Conservation (phyloP, 2,888 invertebrate genomes). For the Drosophila imparisetae region DNA sequence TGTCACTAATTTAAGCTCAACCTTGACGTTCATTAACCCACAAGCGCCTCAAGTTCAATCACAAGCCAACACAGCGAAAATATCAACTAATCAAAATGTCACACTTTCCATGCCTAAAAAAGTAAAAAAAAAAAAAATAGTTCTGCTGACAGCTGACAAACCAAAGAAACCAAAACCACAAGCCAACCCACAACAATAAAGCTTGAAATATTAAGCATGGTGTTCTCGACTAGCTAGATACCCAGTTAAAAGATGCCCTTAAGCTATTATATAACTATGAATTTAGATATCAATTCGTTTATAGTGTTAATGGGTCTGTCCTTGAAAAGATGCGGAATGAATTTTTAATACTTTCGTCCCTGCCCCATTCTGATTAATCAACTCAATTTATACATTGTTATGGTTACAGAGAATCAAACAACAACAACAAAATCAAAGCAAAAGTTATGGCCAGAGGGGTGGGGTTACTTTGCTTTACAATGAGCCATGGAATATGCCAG, state of each 20-base stretch:
- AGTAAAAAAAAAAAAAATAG: conserved; percentile 36
- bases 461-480: conserved; percentile 44
- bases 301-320: not conserved
- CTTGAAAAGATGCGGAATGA: not conserved
- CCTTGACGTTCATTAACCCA: conserved; percentile 73
- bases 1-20: conserved; percentile 41
- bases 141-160: conserved; percentile 74
- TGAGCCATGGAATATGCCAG: conserved; percentile 66
- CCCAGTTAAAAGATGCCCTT: not conserved
- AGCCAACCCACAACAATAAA: conserved; percentile 28
- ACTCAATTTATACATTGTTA: not conserved
- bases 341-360: not conserved
- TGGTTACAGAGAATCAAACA: conserved; percentile 20
- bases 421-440: conserved; percentile 26
- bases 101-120: conserved; percentile 73
- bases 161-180: conserved; percentile 49
- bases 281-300: not conserved
- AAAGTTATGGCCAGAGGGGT: conserved; percentile 5
- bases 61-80: conserved; percentile 50
- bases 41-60: conserved; percentile 73
- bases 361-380: not conserved
- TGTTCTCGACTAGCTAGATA: conserved; percentile 24
- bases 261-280: too few relatives aligned
- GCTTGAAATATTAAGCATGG: not conserved
- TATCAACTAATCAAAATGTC: conserved; percentile 77